Evolutionary conservation across 2,113 vertebrate species (phyloP), one percentile per base, ranked within the genome.

Genomic region (Mormoops blainvillei): DNA sequence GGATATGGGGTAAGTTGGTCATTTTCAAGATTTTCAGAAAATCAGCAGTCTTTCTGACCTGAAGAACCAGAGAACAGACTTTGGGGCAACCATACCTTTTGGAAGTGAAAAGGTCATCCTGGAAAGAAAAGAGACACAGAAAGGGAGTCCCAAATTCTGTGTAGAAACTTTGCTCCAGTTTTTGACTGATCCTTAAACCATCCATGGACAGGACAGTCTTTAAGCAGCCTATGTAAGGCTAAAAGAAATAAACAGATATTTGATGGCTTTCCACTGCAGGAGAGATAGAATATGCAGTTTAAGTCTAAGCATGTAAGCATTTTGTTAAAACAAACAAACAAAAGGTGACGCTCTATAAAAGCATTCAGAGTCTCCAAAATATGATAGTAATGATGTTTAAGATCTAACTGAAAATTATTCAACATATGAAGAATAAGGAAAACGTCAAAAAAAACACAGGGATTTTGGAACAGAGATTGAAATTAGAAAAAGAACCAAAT

Each of bases 81-180:
- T 90, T 33, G 70, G 20, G 67, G 26, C 48, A 70, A 70, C 36
- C 33, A n/a, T 18, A 45, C 12, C 31, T 84, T 13, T 56, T 78
- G 19, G 48, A 84, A 45, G 65, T 50, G 18, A 88, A 22, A 14
- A 36, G 18, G 13, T 87, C 87, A 82, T 73, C 24, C 45, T 50
- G 4, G 56, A 48, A 36, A 95, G 50, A 67, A 87, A 73, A 88
- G 45, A 77, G 56, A 7, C 65, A 83, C 3, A 74, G 56, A 84
- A 84, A 45, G n/a, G 20, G 78, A 71, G 18, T 36, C 26, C 48
- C 19, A 68, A 33, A 48, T 61, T 80, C 31, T 58, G 2, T 85
- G 31, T 67, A 14, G 84, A 96, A 78, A 84, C 48, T 94, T 96
- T 96, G 70, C 65, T 20, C 19, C 77, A 81, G 45, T 67, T 73